These are phyloP conservation scores for Idaea dimidiata DNA, from an alignment of 2,888 invertebrate genomes.

Conservation along the genomic window DNA sequence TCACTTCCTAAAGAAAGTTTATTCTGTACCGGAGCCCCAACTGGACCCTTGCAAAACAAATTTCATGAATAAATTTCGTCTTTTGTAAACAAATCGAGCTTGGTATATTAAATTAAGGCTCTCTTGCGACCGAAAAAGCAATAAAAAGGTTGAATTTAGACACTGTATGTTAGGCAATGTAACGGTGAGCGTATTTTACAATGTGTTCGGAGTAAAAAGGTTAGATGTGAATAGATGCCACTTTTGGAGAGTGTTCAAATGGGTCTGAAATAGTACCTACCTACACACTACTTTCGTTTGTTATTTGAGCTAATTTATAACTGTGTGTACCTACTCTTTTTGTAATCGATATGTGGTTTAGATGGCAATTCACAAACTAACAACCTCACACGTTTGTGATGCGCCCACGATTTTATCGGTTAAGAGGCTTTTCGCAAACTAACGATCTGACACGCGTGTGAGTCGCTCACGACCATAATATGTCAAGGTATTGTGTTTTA, in stretches of 20 bases:
- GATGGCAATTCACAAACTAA: slow-evolving; percentile 7
- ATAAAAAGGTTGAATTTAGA: slow-evolving; percentile 54
- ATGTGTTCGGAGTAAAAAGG: no score
- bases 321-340: no score
- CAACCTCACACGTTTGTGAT: no score
- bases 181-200: no score
- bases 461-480: no score
- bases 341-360: no score
- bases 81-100: slow-evolving; percentile 79
- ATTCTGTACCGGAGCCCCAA: slow-evolving; percentile 52
- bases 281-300: not conserved
- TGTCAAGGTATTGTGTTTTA: no score
- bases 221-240: slow-evolving; percentile 5
- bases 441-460: no score
- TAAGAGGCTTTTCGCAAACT: no score
- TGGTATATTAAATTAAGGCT: slow-evolving; percentile 73
- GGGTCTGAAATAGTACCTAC: not conserved
- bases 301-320: not conserved
- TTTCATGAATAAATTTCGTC: slow-evolving; percentile 79
- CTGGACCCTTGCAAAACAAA: slow-evolving; percentile 70
- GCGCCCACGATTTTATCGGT: no score
- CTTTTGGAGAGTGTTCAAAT: slow-evolving; percentile 7
- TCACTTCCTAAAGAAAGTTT: slow-evolving; percentile 67
- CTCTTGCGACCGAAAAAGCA: slow-evolving; percentile 58
- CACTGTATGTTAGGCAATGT: slow-evolving; percentile 27